These are phyloP conservation scores for Diploscapter pachys DNA, from an alignment of 1,140 invertebrate species.

Conservation along the genomic window DNA sequence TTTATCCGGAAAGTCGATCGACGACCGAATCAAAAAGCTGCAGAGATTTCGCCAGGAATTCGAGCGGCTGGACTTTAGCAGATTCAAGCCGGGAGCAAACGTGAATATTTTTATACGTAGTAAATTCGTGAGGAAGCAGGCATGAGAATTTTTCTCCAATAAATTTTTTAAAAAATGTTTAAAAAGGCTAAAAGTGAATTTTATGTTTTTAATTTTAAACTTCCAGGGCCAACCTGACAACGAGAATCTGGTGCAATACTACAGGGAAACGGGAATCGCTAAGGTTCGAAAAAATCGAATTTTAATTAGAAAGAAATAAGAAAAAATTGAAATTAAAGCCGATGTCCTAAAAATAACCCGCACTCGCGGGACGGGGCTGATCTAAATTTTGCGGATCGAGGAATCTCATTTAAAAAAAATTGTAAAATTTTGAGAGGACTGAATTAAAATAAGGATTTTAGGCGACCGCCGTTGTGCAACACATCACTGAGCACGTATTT, in stretches of 20 bases:
- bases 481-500: conserved; percentile 71
- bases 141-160: background rate
- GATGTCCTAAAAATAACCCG: too few relatives aligned
- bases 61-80: conserved; percentile 10
- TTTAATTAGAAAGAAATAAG: too few relatives aligned
- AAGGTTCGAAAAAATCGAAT: conserved; percentile 62
- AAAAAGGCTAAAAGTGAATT: conserved; percentile 48
- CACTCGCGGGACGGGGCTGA: too few relatives aligned
- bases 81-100: conserved; percentile 50
- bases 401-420: too few relatives aligned
- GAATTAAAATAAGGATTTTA: too few relatives aligned
- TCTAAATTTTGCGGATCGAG: too few relatives aligned
- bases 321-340: too few relatives aligned
- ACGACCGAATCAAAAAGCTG: conserved; percentile 45
- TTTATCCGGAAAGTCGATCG: conserved; percentile 65
- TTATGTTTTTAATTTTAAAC: too few relatives aligned
- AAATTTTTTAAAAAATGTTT: conserved; percentile 61
- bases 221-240: conserved; percentile 23
- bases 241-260: conserved; percentile 73
- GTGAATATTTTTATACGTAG: too few relatives aligned
- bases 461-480: conserved; percentile 67
- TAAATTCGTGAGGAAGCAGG: background rate
- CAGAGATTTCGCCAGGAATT: conserved; percentile 41
- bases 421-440: too few relatives aligned
- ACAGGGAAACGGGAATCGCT: conserved; percentile 74